These are phyloP conservation scores for Arctocebus calabarensis DNA, from an alignment of 2,797 vertebrate species.

Conservation along the genomic window DNA sequence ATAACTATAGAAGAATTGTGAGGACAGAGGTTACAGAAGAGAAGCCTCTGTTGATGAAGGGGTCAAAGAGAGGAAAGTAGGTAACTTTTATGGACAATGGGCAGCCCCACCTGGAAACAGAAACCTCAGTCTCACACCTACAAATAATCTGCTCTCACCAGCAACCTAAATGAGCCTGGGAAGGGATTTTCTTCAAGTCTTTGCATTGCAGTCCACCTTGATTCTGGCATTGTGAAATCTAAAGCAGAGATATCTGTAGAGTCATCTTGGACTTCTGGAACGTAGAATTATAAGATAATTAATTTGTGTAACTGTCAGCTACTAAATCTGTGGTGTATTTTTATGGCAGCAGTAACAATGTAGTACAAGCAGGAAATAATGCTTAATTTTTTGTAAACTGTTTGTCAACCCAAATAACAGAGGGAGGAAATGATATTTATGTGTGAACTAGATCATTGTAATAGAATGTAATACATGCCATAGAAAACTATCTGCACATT, in stretches of 20 bases:
- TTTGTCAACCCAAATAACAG: background rate
- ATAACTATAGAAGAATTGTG: background rate
- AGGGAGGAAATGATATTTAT: background rate
- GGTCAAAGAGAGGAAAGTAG: fast-evolving
- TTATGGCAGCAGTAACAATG: background rate
- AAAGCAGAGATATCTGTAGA: background rate
- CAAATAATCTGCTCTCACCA: background rate
- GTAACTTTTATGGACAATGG: background rate
- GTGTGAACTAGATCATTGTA: background rate
- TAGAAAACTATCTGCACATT: background rate
- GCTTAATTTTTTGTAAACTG: background rate
- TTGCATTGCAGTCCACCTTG: background rate
- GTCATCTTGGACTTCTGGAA: background rate
- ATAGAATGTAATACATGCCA: background rate
- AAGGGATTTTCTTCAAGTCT: background rate
- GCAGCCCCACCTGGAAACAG: too few relatives aligned
- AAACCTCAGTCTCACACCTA: background rate
- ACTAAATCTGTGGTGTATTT: background rate
- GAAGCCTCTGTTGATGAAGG: background rate
- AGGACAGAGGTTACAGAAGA: background rate
- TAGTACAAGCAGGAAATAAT: background rate
- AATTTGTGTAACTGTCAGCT: background rate
- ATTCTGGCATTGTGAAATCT: background rate
- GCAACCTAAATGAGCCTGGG: background rate
- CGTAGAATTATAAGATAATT: background rate